Evolutionary conservation across 2,888 invertebrate genomes (phyloP).

Genomic region (Caenorhabditis virilis): DNA sequence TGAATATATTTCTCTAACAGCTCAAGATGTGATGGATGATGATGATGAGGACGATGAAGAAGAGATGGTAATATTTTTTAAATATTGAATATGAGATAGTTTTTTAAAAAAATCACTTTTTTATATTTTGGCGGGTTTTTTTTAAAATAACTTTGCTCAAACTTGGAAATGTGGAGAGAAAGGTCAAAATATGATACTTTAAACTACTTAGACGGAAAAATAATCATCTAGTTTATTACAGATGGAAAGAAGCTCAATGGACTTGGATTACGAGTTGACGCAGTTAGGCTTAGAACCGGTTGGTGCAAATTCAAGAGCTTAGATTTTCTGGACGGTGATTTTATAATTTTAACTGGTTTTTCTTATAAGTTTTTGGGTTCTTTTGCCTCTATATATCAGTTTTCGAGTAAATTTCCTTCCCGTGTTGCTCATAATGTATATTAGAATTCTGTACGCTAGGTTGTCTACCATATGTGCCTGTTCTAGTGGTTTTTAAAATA

Average conservation of each 20-base stretch:
- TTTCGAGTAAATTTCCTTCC: neutral
- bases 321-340: neutral
- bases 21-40: constrained; percentile 33
- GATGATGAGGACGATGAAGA: constrained; percentile 32
- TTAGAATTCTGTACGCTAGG: constrained; percentile 1
- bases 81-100: neutral
- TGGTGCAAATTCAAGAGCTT: constrained; percentile 7
- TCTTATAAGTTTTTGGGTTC: too few species aligned
- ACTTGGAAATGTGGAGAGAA: neutral
- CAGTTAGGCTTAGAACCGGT: constrained; percentile 34
- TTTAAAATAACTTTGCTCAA: neutral
- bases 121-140: too few species aligned
- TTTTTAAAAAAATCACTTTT: too few species aligned
- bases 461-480: constrained; percentile 9
- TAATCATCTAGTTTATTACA: neutral
- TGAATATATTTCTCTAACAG: constrained; percentile 39
- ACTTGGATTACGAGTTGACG: constrained; percentile 31
- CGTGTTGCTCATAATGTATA: constrained; percentile 3
- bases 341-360: too few species aligned
- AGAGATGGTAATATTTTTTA: neutral
- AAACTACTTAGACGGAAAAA: neutral
- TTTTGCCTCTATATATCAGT: too few species aligned
- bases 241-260: constrained; percentile 36
- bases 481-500: constrained; percentile 3
- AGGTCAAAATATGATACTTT: neutral